Evolutionary conservation across 2,797 vertebrate genomes (phyloP), one percentile per base, ranked within the genome.

Genomic region (Tiaroga cobitis): DNA sequence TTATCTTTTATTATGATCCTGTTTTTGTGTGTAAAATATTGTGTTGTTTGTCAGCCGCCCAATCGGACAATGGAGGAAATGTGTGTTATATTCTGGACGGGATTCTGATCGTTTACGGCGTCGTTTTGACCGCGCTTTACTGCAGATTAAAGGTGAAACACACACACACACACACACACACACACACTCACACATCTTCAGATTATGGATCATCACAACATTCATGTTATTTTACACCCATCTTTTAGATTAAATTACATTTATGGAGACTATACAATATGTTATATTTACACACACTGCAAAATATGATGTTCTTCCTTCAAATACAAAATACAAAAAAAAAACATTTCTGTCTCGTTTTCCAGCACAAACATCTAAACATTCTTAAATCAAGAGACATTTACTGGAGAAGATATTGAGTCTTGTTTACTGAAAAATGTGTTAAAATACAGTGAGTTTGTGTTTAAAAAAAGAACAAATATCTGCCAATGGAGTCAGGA

Each of bases 31-130:
- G 51, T 54, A 5, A 41, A 16, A 16, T 72, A 3, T 85, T 19
- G 37, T 29, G 21, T 73, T 34, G 37, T 81, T 24, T 69, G 34
- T 37, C 37, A 88, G 85, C 80, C 2, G 81, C 13, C 15, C 15
- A 49, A 11, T 11, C 70, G 1, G 0, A 90, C 2, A 81, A 34
- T 16, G 91, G 1, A 26, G 92, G 91, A 0, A 75, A 85, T 32
- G 0, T 95, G 1, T 98, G 97, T 90, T 98, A 96, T 19, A 82
- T 98, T 61, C 93, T 98, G 87, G 97, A 98, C 0, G 96, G 92
- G 15, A 87, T 98, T 83, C 95, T 98, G n/a, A 94, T 97, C 82
- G 1, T 96, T 9, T 98, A 97, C 0, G 96, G 96, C 18, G 81
- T 97, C 3, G 8, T 97, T 56, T 93, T 98, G 78, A 98, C 97